Percentiles rank a stretch among this genome's conserved stretches.
phyloP scores from a whole-genome alignment of 2,888 invertebrate genomes.

The Cheilosia urbana region DNA sequence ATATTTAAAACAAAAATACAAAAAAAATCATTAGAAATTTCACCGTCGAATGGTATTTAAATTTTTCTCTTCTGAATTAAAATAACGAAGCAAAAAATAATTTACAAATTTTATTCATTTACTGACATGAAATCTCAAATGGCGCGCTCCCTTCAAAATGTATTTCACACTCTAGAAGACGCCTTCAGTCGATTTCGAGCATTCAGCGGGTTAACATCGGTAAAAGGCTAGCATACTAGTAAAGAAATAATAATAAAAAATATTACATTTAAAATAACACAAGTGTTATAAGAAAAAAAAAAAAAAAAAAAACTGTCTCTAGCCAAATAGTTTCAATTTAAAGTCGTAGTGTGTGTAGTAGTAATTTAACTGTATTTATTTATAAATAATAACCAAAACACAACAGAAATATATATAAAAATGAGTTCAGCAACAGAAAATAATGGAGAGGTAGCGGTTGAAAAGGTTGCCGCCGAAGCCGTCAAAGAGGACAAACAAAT shows the following conservation, averaged over 20 bases:
- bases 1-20: slow-evolving; percentile 68
- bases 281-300: slow-evolving; percentile 69
- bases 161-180: slow-evolving; percentile 87
- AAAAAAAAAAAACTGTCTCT: slow-evolving; percentile 64
- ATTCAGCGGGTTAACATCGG: slow-evolving; percentile 85
- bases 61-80: slow-evolving; percentile 74
- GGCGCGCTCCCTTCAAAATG: slow-evolving; percentile 89
- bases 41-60: slow-evolving; percentile 41
- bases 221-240: slow-evolving; percentile 77
- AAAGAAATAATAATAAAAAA: slow-evolving; percentile 66
- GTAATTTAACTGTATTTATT: slow-evolving; percentile 43
- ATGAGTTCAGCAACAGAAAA: slow-evolving; percentile 92
- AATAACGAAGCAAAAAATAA: slow-evolving; percentile 70
- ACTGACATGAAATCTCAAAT: slow-evolving; percentile 80
- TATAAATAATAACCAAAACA: slow-evolving; percentile 70
- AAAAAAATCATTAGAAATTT: slow-evolving; percentile 73
- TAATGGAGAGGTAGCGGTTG: slow-evolving; percentile 90
- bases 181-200: slow-evolving; percentile 87
- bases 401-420: slow-evolving; percentile 80
- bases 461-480: slow-evolving; percentile 87
- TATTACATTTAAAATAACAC: slow-evolving; percentile 79
- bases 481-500: slow-evolving; percentile 84
- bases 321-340: slow-evolving; percentile 58
- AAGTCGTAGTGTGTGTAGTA: slow-evolving; percentile 64
- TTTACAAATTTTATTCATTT: slow-evolving; percentile 77